phyloP scores from a whole-genome alignment of 2,888 invertebrate species.

The Epinotia bilunana region DNA sequence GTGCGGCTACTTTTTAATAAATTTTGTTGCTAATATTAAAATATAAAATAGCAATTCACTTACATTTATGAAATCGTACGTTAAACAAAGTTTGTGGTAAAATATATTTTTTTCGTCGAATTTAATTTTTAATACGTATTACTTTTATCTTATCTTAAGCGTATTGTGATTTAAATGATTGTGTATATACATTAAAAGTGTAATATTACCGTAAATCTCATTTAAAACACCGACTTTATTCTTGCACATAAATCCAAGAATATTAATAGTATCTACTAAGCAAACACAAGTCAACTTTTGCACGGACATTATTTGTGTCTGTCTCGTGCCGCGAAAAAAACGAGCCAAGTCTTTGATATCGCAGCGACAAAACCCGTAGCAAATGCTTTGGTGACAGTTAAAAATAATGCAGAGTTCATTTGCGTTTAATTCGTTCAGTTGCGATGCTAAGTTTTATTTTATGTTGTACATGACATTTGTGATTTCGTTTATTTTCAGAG shows the following conservation, averaged over 20 bases:
- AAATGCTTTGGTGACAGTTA: slow-evolving; percentile 49
- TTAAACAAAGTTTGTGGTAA: no score
- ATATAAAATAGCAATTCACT: no score
- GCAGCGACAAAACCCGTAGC: slow-evolving; percentile 51
- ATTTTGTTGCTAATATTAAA: no score
- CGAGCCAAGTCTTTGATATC: slow-evolving; percentile 52
- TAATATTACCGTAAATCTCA: slow-evolving; percentile 7
- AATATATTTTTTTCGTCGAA: no score
- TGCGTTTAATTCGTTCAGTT: slow-evolving; percentile 33
- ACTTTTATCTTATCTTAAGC: not conserved
- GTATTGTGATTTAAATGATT: not conserved
- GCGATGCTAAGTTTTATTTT: slow-evolving; percentile 21
- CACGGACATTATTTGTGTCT: slow-evolving; percentile 44
- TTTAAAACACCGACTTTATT: slow-evolving; percentile 20
- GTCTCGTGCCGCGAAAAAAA: slow-evolving; percentile 46
- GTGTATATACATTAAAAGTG: not conserved
- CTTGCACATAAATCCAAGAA: slow-evolving; percentile 40
- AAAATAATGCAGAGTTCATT: slow-evolving; percentile 44
- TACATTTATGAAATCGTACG: no score
- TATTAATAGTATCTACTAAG: slow-evolving; percentile 41
- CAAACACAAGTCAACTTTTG: slow-evolving; percentile 42
- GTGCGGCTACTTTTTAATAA: no score
- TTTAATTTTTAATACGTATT: not conserved
- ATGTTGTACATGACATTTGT: slow-evolving; percentile 16
- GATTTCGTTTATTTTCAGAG: not conserved